Percentiles rank a stretch among this genome's conserved stretches.
Conservation (phyloP, 2,113 vertebrate species). For the Apodemus sylvaticus region DNA sequence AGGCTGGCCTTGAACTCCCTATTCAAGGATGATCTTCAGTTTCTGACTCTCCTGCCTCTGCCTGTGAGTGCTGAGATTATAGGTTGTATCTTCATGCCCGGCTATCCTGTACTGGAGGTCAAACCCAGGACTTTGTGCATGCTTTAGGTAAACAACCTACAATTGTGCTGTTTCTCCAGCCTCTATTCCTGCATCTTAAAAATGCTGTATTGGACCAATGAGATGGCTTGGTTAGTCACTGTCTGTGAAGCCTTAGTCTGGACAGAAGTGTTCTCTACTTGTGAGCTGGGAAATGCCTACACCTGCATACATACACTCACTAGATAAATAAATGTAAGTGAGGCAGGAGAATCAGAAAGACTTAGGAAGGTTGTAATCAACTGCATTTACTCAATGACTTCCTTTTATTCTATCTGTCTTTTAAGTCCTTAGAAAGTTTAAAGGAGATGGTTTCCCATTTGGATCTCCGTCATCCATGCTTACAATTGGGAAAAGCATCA, state of each 20-base stretch:
- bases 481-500: no score
- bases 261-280: no score
- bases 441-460: no score
- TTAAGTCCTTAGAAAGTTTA: no score
- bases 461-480: no score
- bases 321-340: no score
- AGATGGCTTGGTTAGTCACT: not conserved
- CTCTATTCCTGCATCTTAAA: not conserved
- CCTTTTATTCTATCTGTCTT: conserved; percentile 39
- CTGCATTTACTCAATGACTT: not conserved
- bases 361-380: not conserved
- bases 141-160: not conserved
- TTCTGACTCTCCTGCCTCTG: no score
- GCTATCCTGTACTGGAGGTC: not conserved
- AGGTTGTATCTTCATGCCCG: not conserved
- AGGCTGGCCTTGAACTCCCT: not conserved
- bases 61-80: no score
- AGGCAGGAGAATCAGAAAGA: no score
- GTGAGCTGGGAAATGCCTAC: no score
- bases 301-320: no score
- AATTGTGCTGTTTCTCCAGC: not conserved
- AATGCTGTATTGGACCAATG: not conserved
- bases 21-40: no score
- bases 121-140: not conserved
- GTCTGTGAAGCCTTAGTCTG: not conserved